phyloP scores from a whole-genome alignment of 2,888 invertebrate genomes.

The Aethes cnicana region DNA sequence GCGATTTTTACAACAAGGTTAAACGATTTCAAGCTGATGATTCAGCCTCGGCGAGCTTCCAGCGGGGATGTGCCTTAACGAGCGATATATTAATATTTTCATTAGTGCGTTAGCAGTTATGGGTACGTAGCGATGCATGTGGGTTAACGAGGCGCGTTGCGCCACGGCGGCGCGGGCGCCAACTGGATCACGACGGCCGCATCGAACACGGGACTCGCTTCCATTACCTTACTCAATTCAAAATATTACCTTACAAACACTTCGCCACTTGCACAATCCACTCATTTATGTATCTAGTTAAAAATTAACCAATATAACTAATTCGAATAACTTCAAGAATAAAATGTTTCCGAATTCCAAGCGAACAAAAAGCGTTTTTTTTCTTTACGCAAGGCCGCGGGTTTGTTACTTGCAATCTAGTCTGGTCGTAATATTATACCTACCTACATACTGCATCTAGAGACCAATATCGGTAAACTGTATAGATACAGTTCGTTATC shows the following conservation, averaged over 20 bases:
- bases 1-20: slow-evolving; percentile 4
- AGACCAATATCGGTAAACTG: slow-evolving; percentile 22
- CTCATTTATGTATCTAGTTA: neutral
- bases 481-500: slow-evolving; percentile 56
- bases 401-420: neutral
- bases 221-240: neutral
- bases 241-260: neutral
- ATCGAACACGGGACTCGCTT: neutral
- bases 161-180: slow-evolving; percentile 41
- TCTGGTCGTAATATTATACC: neutral
- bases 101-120: slow-evolving; percentile 4
- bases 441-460: neutral
- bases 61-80: neutral
- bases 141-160: slow-evolving; percentile 74
- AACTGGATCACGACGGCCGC: slow-evolving; percentile 30
- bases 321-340: slow-evolving; percentile 3
- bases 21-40: slow-evolving; percentile 1
- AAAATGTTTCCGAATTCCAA: slow-evolving; percentile 6
- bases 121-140: slow-evolving; percentile 42
- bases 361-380: too few species aligned
- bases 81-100: neutral
- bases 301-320: neutral
- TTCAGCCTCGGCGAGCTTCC: neutral
- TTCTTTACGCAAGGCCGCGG: too few species aligned
- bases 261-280: neutral